Evolutionary conservation across 2,888 invertebrate species (phyloP).

Genomic region (Alviniconcha strummeri): DNA sequence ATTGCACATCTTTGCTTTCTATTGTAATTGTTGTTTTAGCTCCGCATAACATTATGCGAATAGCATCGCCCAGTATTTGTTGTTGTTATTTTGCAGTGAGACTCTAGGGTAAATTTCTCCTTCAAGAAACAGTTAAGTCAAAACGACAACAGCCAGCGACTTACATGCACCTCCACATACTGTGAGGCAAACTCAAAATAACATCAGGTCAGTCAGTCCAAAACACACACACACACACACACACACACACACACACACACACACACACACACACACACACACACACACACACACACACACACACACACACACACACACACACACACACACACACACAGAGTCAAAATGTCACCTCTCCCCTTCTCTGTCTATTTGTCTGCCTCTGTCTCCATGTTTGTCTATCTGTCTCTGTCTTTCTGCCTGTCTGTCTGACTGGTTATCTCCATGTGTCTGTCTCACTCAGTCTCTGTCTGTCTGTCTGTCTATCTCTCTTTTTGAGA

Average conservation of each 20-base stretch:
- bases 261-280: neutral
- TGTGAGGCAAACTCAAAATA: no score
- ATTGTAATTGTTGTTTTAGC: no score
- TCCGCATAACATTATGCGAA: no score
- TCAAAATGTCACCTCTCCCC: neutral
- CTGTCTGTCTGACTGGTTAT: no score
- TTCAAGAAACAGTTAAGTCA: no score
- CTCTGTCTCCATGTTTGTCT: neutral
- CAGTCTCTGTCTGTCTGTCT: neutral
- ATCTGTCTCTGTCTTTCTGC: neutral
- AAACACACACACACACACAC: neutral
- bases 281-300: neutral
- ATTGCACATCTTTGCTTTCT: no score
- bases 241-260: neutral
- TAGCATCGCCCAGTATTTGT: no score
- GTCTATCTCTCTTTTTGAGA: neutral
- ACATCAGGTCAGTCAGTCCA: neutral
- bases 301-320: neutral
- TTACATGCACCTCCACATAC: no score
- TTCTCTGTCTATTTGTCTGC: neutral
- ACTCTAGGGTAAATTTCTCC: no score
- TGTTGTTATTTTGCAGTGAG: no score
- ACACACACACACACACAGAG: neutral
- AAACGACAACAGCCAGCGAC: no score
- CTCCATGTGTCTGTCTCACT: neutral